Evolutionary conservation across 2,113 vertebrate genomes (phyloP), one percentile per base, ranked within the genome.

Genomic region (Poicephalus gulielmi): DNA sequence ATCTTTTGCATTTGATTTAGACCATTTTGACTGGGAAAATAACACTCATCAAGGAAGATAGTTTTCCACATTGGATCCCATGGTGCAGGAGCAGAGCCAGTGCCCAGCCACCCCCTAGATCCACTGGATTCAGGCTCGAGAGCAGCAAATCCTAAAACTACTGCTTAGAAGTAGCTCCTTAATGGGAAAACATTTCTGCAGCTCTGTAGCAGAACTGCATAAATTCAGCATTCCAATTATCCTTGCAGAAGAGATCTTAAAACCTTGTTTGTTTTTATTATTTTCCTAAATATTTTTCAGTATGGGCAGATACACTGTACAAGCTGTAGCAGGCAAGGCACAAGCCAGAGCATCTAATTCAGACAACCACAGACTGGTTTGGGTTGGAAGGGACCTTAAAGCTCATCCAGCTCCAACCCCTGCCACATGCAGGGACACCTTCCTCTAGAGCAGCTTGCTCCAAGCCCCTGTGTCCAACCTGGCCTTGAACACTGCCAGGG

Each of bases 41-140:
- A 91, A 25, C 25, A 30, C 57, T 66, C 14, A 43, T 24, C 63
- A 20, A 39, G 31, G 25, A 44, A 79, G n/a, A 41, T 28, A 17
- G 13, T 25, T n/a, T 67, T 37, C 18, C 17, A 3, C 1, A 6
- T 25, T 3, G n/a, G 69, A 52, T 35, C 43, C 57, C 53, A 39
- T 10, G 30, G 30, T 27, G 49, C 66, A 33, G 44, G 60, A 67
- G 27, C 25, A 67, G 52, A 80, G 31, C 10, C 50, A 77, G 30
- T n/a, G 49, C 9, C 63, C 68, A 46, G 20, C 4, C 35, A 6
- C 47, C 67, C 44, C n/a, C 41, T n/a, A 55, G 3, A 67, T 7
- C 63, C 70, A 69, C 39, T 1, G 1, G 12, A 44, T 49, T 30
- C 4, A 2, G 59, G 33, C 15, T 59, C 1, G 0, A 9, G 46